Percentiles rank a stretch among this genome's conserved stretches.
Conservation (phyloP, 2,888 invertebrate genomes). For the Heliconius erato region DNA sequence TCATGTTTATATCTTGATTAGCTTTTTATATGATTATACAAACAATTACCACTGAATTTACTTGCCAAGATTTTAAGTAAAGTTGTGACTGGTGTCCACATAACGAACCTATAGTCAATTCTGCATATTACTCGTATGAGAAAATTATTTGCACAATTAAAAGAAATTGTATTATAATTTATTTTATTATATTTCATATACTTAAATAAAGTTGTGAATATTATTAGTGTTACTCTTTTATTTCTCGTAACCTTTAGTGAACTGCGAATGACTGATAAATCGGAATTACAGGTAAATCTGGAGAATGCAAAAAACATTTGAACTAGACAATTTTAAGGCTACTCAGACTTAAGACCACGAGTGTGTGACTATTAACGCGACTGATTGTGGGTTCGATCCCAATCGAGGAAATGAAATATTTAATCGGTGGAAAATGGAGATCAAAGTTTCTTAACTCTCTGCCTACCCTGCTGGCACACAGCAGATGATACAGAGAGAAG, state of each 20-base stretch:
- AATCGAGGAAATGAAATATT: too few relatives aligned
- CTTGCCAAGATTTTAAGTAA: conserved; percentile 9
- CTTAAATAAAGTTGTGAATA: conserved; percentile 49
- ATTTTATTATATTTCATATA: conserved; percentile 45
- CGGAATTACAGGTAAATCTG: too few relatives aligned
- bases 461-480: too few relatives aligned
- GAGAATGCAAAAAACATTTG: too few relatives aligned
- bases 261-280: too few relatives aligned
- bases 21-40: conserved; percentile 26
- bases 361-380: too few relatives aligned
- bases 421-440: too few relatives aligned
- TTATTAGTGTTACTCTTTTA: conserved; percentile 25
- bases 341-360: too few relatives aligned
- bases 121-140: not conserved
- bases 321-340: too few relatives aligned
- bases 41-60: conserved; percentile 20
- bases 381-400: too few relatives aligned
- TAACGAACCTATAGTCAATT: conserved; percentile 16
- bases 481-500: too few relatives aligned
- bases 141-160: conserved; percentile 47
- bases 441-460: too few relatives aligned
- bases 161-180: conserved; percentile 41
- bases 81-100: not conserved
- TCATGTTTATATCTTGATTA: not conserved
- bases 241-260: conserved; percentile 1